These are phyloP conservation scores for Glossophaga mutica DNA, from an alignment of 2,797 vertebrate species.

Conservation along the genomic window DNA sequence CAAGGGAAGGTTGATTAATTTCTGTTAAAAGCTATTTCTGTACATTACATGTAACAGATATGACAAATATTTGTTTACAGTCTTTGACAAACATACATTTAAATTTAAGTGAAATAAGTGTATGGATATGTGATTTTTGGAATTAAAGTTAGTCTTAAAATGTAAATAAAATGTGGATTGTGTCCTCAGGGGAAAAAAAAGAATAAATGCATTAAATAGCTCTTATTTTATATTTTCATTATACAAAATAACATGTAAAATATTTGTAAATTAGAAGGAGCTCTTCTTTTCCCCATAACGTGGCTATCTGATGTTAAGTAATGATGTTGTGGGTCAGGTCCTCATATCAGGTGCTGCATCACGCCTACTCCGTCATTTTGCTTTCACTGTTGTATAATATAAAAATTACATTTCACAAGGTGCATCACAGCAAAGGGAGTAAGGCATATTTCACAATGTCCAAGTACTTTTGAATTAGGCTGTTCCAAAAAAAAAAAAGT, in stretches of 20 bases:
- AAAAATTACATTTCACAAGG: background rate
- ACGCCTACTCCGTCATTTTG: background rate
- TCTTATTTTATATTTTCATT: background rate
- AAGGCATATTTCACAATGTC: background rate
- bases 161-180: constrained; percentile 89
- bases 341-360: background rate
- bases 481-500: background rate
- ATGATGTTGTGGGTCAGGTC: background rate
- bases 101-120: constrained; percentile 92
- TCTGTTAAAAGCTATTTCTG: constrained; percentile 92
- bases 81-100: constrained; percentile 92
- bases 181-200: constrained; percentile 71
- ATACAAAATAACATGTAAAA: background rate
- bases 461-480: background rate
- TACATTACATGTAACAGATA: constrained; percentile 92
- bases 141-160: constrained; percentile 87
- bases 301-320: background rate
- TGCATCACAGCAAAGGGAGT: no score
- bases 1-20: constrained; percentile 70
- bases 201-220: background rate
- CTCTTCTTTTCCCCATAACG: background rate
- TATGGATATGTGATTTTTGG: constrained; percentile 92
- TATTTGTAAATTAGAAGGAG: background rate
- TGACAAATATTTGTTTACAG: constrained; percentile 92
- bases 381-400: background rate